phyloP scores from a whole-genome alignment of 2,113 vertebrate genomes.

The Pedetes capensis region DNA sequence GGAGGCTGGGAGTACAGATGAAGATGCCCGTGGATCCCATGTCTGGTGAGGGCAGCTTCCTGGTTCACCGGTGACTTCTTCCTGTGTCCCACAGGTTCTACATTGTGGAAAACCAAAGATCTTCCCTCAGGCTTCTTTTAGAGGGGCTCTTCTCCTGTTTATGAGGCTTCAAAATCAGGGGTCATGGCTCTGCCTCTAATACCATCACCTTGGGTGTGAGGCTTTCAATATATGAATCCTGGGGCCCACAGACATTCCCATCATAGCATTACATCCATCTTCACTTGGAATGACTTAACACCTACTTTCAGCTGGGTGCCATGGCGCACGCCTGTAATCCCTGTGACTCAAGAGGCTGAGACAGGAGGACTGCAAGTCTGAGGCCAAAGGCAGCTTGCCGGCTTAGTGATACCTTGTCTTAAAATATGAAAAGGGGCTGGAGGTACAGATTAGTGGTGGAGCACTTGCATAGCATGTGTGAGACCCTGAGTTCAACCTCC shows the following conservation, averaged over 20 bases:
- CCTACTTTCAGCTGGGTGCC: too few relatives aligned
- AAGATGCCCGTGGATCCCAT: neutral
- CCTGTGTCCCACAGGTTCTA: fast-evolving
- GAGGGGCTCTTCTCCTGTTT: too few relatives aligned
- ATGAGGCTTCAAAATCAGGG: neutral
- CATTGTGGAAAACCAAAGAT: neutral
- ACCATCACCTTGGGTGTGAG: neutral
- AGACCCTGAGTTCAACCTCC: too few relatives aligned
- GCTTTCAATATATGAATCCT: neutral
- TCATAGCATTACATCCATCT: neutral
- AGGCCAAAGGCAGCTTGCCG: too few relatives aligned
- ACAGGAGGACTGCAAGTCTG: too few relatives aligned
- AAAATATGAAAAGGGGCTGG: too few relatives aligned
- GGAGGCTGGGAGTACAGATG: neutral
- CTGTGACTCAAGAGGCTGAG: too few relatives aligned
- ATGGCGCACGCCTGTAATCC: too few relatives aligned
- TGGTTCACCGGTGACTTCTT: neutral
- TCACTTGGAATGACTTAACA: neutral
- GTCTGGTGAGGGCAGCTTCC: neutral
- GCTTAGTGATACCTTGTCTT: too few relatives aligned
- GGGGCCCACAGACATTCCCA: too few relatives aligned
- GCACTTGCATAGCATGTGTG: too few relatives aligned
- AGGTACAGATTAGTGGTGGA: too few relatives aligned
- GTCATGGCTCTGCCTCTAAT: neutral
- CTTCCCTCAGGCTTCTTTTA: neutral